phyloP scores from a whole-genome alignment of 2,113 vertebrate genomes.

The Gulo gulo region DNA sequence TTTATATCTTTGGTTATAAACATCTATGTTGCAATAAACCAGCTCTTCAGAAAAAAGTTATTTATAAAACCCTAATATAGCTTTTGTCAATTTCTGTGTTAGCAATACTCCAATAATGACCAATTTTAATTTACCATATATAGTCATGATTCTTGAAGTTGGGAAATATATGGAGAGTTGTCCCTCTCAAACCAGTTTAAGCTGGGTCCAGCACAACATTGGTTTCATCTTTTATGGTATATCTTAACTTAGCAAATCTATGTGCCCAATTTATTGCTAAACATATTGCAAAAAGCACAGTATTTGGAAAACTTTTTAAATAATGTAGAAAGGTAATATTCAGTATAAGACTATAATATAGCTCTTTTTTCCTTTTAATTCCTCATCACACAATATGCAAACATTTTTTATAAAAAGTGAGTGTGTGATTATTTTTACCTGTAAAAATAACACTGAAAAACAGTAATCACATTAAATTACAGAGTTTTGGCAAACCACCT shows the following conservation, averaged over 20 bases:
- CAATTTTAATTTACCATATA: background rate
- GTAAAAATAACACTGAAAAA: background rate
- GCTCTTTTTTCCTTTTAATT: background rate
- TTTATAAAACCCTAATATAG: background rate
- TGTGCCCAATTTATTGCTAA: background rate
- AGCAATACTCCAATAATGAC: background rate
- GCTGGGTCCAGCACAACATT: background rate
- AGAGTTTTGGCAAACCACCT: background rate
- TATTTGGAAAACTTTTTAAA: background rate
- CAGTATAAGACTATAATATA: background rate
- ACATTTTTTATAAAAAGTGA: background rate
- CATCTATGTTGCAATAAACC: background rate
- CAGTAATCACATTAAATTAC: background rate
- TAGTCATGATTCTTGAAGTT: background rate
- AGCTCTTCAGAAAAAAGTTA: background rate
- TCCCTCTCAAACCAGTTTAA: background rate
- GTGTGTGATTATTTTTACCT: background rate
- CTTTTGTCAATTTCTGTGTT: background rate
- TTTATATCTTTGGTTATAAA: background rate
- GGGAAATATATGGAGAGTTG: background rate
- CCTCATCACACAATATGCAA: background rate
- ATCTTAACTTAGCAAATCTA: accelerated
- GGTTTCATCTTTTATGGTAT: background rate
- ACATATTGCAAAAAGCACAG: background rate
- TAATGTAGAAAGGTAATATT: background rate